Conservation (phyloP, 2,888 invertebrate species). For the Drosophila anceps region DNA sequence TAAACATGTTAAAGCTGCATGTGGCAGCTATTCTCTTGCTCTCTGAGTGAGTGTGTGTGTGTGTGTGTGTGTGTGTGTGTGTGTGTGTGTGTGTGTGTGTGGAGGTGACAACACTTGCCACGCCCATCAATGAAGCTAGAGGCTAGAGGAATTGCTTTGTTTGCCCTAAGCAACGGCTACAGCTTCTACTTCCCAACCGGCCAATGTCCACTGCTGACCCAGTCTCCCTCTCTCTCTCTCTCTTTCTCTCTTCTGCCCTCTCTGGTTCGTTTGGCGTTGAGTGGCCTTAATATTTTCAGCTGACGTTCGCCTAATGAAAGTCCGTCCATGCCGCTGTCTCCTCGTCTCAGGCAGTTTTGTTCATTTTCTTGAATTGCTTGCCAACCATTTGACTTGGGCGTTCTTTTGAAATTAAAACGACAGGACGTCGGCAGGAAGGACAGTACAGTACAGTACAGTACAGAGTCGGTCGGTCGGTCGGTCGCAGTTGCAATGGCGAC, state of each 20-base stretch:
- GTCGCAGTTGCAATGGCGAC: constrained; percentile 42
- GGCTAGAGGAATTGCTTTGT: constrained; percentile 47
- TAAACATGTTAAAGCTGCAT: constrained; percentile 63
- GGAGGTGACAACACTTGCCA: constrained; percentile 36
- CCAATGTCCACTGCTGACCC: constrained; percentile 18
- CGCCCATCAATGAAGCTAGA: constrained; percentile 46
- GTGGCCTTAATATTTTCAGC: constrained; percentile 75
- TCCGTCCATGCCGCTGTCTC: constrained; percentile 23
- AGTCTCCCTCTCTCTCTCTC: neutral
- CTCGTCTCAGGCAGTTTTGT: constrained; percentile 33
- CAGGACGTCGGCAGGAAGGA: constrained; percentile 1
- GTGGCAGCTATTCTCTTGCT: neutral
- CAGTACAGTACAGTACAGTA: too few relatives aligned
- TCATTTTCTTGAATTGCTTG: constrained; percentile 65
- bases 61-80: too few relatives aligned
- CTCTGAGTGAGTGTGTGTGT: too few relatives aligned
- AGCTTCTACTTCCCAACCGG: constrained; percentile 5
- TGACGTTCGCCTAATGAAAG: constrained; percentile 73
- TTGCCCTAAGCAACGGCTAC: constrained; percentile 31
- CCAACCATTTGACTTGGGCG: constrained; percentile 44
- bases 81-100: neutral
- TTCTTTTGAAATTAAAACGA: constrained; percentile 55
- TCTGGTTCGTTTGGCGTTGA: constrained; percentile 40
- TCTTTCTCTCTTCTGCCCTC: neutral
- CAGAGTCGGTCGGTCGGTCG: too few relatives aligned